Percentiles rank a stretch among this genome's conserved stretches.
Conservation (phyloP, 2,797 vertebrate species). For the Dallia pectoralis region DNA sequence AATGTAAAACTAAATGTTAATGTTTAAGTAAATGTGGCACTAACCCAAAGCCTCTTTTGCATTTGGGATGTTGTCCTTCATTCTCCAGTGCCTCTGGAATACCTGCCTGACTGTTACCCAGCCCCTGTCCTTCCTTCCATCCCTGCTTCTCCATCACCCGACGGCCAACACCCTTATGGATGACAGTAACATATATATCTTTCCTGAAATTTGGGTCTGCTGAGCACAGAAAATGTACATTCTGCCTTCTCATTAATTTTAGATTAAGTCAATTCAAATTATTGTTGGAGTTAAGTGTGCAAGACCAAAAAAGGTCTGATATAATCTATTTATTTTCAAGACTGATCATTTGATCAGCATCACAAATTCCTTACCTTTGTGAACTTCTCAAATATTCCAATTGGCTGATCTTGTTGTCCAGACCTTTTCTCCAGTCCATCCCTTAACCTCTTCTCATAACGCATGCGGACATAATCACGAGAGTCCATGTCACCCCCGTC, state of each 20-base stretch:
- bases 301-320: background rate
- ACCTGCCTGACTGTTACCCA: constrained; percentile 83
- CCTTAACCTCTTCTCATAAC: constrained; percentile 82
- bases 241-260: too few relatives aligned
- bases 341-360: background rate
- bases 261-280: background rate
- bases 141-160: constrained; percentile 93
- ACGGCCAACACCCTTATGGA: constrained; percentile 86
- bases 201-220: too few relatives aligned
- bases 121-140: constrained; percentile 90
- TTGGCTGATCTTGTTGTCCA: constrained; percentile 60
- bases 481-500: constrained; percentile 94
- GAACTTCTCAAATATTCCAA: constrained; percentile 90
- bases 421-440: constrained; percentile 77
- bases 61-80: constrained; percentile 91
- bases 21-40: background rate
- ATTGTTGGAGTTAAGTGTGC: background rate
- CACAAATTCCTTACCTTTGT: constrained; percentile 79
- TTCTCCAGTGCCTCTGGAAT: constrained; percentile 86
- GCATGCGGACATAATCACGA: constrained; percentile 86
- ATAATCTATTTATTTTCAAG: background rate
- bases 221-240: too few relatives aligned
- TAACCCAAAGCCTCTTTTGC: constrained; percentile 94
- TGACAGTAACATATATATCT: constrained; percentile 5
- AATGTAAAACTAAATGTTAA: background rate